Evolutionary conservation across 1,140 invertebrate species (phyloP).

Genomic region (Hyposmocoma kahamanoa): DNA sequence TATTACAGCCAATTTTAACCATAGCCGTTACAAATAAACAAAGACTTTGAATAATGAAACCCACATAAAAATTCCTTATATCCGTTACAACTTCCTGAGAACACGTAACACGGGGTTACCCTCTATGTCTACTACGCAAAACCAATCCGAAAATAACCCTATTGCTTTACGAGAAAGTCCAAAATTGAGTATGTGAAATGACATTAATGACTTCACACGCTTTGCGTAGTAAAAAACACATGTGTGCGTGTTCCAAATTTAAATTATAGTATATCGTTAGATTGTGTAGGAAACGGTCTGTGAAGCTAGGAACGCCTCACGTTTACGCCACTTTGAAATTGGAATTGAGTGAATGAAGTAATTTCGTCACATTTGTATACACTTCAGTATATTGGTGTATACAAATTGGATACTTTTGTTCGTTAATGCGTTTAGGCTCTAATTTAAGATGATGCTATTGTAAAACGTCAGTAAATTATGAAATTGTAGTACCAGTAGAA

Average conservation of each 20-base stretch:
- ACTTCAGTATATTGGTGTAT: no score
- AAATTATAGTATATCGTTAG: slow-evolving; percentile 24
- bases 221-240: neutral
- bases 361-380: no score
- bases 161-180: no score
- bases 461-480: no score
- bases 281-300: slow-evolving; percentile 7
- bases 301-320: neutral
- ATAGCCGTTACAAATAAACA: slow-evolving; percentile 24
- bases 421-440: no score
- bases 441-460: no score
- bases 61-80: slow-evolving; percentile 26
- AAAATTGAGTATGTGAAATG: neutral
- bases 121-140: neutral
- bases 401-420: no score
- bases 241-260: slow-evolving; percentile 35
- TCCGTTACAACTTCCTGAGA: slow-evolving; percentile 21
- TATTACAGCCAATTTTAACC: no score
- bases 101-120: slow-evolving; percentile 12
- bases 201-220: slow-evolving; percentile 1
- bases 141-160: neutral
- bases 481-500: no score
- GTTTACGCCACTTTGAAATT: slow-evolving; percentile 1
- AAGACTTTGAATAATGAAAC: slow-evolving; percentile 20
- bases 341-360: neutral